Conservation (phyloP, 2,888 invertebrate species). For the Cartodere bifasciata region DNA sequence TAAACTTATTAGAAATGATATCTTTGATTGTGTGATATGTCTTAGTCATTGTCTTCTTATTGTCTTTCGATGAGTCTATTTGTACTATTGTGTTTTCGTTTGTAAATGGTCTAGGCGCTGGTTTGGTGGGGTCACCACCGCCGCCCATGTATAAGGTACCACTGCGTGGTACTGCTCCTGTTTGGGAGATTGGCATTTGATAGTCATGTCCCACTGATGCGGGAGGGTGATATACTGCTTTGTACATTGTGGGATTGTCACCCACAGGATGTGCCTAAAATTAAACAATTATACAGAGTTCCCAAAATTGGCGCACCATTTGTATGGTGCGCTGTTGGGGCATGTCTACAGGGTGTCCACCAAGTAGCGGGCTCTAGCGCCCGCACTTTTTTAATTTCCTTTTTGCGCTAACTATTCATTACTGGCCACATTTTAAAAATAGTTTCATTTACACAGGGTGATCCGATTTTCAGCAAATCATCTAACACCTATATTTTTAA, state of each 20-base stretch:
- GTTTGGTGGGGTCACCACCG: constrained; percentile 22
- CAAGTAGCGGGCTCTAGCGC: no score
- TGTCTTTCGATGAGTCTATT: constrained; percentile 42
- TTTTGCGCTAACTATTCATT: no score
- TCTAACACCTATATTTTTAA: no score
- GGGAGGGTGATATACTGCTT: constrained; percentile 41
- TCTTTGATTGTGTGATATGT: constrained; percentile 74
- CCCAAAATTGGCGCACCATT: no score
- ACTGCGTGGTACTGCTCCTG: constrained; percentile 32
- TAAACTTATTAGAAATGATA: constrained; percentile 70
- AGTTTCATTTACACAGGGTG: no score
- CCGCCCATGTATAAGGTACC: no score
- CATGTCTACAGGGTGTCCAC: no score
- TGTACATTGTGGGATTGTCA: constrained; percentile 37
- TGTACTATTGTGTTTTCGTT: constrained; percentile 38
- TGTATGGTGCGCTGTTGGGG: no score
- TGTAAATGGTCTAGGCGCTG: constrained; percentile 26
- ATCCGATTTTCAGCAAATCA: no score
- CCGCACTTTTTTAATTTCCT: no score
- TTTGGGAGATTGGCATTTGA: constrained; percentile 23
- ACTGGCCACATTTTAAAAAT: no score
- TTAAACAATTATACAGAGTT: no score
- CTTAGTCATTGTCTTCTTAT: constrained; percentile 54
- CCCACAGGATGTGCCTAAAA: constrained; percentile 29
- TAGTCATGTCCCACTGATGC: constrained; percentile 37